Percentiles rank a stretch among this genome's conserved stretches.
Evolutionary conservation across 2,113 vertebrate genomes (phyloP).

Genomic region (Danionella cerebrum): DNA sequence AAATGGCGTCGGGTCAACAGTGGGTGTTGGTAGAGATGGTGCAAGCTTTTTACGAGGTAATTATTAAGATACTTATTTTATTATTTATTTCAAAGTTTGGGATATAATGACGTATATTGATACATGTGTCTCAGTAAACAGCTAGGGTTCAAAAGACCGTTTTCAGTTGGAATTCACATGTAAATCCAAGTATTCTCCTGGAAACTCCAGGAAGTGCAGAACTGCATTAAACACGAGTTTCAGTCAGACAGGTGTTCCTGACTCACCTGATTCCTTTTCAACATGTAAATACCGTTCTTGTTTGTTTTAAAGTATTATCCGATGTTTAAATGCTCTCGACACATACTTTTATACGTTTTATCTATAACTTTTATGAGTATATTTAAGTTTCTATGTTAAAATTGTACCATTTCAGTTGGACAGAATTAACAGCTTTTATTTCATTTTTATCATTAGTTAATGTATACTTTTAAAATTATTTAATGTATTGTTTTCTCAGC

Average conservation of each 20-base stretch:
- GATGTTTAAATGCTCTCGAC: too few species aligned
- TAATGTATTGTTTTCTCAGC: too few species aligned
- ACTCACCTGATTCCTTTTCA: background rate
- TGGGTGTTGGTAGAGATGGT: constrained; percentile 98
- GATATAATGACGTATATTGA: background rate
- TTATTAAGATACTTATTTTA: background rate
- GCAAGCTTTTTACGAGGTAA: constrained; percentile 89
- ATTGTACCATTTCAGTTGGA: too few species aligned
- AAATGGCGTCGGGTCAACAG: constrained; percentile 79
- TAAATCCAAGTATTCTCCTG: background rate
- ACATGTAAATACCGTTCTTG: background rate
- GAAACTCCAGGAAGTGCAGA: constrained; percentile 6
- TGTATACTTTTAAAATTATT: too few species aligned
- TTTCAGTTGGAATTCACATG: background rate
- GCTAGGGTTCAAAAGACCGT: background rate
- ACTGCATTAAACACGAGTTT: background rate
- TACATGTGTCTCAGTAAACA: background rate
- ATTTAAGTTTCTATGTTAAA: too few species aligned
- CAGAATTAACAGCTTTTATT: too few species aligned
- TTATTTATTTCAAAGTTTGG: background rate
- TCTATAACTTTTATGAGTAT: too few species aligned
- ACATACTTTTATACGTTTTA: too few species aligned
- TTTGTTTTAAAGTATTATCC: too few species aligned
- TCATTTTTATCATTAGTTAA: too few species aligned
- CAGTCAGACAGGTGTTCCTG: background rate